Evolutionary conservation across 2,888 invertebrate genomes (phyloP), one percentile per base, ranked within the genome.

Genomic region (Meiosimyza platycephala): DNA sequence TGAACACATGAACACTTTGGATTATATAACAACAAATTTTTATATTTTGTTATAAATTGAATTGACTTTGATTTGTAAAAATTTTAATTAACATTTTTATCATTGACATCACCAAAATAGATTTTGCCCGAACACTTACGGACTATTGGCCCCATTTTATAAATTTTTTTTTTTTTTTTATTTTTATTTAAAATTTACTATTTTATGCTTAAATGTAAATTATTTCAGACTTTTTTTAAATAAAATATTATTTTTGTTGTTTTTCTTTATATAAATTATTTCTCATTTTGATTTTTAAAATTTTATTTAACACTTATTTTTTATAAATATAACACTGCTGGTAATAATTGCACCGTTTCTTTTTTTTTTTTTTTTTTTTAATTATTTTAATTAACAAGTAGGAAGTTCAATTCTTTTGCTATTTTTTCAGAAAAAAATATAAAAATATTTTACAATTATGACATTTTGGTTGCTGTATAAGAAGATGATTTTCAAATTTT

Each of bases 41-140:
- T 40, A 57, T 13, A 48, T 52, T 28, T 28, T 16, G 6, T 50
- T 65, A 48, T 59, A n/a, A 52, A 16, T 40, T 6, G 9, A 40
- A 40, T 40, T 40, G 40, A 40, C n/a, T 22, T 51, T 51, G 51
- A 18, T 48, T 22, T 15, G 59, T 28, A 60, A 9, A 28, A 3
- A 50, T n/a, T 60, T 69, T 40, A 13, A 54, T 66, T 54, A 54
- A 54, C 72, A 74, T 78, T 74, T 76, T 72, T 55, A 74, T 73
- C 80, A 82, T 83, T 80, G 80, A 81, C 81, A 82, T 83, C 81
- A 83, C 83, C 85, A 84, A 85, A 84, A 82, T 83, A 86, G 81
- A 85, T 86, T 88, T 87, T 83, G 83, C 84, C 85, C 88, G 86
- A 87, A 87, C 85, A 85, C 87, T 87, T 87, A 87, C 85, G 85